phyloP scores from a whole-genome alignment of 2,113 vertebrate species.

The Anhinga anhinga region DNA sequence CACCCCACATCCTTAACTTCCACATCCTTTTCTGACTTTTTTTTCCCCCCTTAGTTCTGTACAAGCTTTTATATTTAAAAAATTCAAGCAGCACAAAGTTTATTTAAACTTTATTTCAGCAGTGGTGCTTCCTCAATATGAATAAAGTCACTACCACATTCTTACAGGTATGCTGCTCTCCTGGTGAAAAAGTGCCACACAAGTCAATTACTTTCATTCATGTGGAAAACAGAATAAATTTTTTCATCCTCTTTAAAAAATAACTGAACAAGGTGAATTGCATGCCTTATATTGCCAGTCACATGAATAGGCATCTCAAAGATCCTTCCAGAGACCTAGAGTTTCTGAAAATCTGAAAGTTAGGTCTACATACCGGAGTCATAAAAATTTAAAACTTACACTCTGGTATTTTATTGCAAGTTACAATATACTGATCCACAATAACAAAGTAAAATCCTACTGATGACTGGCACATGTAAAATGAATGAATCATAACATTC shows the following conservation, averaged over 20 bases:
- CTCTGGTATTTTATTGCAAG: neutral
- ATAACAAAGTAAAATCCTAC: neutral
- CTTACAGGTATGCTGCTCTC: neutral
- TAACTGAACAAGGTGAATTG: neutral
- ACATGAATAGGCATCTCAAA: neutral
- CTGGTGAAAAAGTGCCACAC: neutral
- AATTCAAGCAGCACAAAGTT: neutral
- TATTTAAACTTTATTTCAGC: neutral
- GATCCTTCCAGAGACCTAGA: neutral
- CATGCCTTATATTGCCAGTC: neutral
- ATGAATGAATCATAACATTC: neutral
- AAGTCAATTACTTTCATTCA: neutral
- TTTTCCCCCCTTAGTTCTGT: neutral
- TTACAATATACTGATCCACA: neutral
- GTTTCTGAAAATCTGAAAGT: neutral
- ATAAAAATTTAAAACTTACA: neutral
- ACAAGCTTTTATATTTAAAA: neutral
- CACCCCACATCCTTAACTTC: neutral
- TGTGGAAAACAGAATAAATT: neutral
- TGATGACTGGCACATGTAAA: neutral
- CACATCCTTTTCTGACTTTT: neutral
- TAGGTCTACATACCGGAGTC: rapidly evolving
- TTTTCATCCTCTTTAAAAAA: neutral
- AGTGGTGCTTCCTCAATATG: neutral
- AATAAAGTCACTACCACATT: neutral